Percentiles rank a stretch among this genome's conserved stretches.
Evolutionary conservation across 2,113 vertebrate species (phyloP).

Genomic region (Hoplias malabaricus): DNA sequence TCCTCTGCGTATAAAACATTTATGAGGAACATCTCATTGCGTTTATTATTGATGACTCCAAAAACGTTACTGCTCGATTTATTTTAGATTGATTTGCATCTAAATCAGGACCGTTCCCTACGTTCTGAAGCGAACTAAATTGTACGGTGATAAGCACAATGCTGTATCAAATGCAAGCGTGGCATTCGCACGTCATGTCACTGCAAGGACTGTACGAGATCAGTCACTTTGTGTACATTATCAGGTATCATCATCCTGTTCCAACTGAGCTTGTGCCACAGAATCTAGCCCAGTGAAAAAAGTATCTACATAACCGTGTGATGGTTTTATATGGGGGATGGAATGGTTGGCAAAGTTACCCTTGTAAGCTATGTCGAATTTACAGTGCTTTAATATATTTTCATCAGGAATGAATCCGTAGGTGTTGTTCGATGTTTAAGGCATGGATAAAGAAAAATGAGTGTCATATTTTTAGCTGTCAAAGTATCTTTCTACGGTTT

Average conservation of each 20-base stretch:
- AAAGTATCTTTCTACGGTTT: slow-evolving; percentile 42
- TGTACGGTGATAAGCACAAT: slow-evolving; percentile 50
- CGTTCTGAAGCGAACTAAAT: slow-evolving; percentile 51
- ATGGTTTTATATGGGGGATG: neutral
- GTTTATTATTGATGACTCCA: slow-evolving; percentile 65
- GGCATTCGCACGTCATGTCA: slow-evolving; percentile 27
- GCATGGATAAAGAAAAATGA: slow-evolving; percentile 60
- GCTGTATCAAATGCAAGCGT: slow-evolving; percentile 49
- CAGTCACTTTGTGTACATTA: neutral
- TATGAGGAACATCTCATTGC: slow-evolving; percentile 60
- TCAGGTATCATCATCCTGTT: slow-evolving; percentile 24
- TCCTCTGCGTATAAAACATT: slow-evolving; percentile 63
- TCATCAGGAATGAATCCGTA: slow-evolving; percentile 42
- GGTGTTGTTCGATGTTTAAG: slow-evolving; percentile 57
- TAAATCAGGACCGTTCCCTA: slow-evolving; percentile 51
- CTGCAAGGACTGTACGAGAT: slow-evolving; percentile 19
- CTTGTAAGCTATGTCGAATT: slow-evolving; percentile 26
- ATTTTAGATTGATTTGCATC: slow-evolving; percentile 64
- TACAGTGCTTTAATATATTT: slow-evolving; percentile 35
- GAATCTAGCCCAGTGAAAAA: neutral
- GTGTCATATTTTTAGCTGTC: slow-evolving; percentile 41
- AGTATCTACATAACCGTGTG: neutral
- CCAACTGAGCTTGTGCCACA: neutral
- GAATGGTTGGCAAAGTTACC: neutral
- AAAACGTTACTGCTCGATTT: slow-evolving; percentile 62